Conservation (phyloP, 2,113 vertebrate genomes). For the Panthera tigris region DNA sequence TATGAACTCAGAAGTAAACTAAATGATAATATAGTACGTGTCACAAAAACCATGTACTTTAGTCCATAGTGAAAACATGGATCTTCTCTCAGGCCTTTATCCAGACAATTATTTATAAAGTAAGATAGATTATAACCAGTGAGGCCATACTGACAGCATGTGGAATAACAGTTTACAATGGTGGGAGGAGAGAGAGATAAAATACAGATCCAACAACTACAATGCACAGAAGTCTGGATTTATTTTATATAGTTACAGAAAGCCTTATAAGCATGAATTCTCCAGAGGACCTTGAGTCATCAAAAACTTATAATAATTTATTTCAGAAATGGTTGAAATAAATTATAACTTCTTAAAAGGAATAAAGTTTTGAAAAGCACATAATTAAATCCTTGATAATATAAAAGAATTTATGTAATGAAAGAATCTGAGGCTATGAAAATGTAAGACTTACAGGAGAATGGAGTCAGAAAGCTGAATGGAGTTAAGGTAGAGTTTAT, state of each 20-base stretch:
- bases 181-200: constrained; percentile 39
- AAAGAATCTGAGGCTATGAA: constrained; percentile 26
- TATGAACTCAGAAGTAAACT: constrained; percentile 25
- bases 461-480: not conserved
- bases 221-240: constrained; percentile 45
- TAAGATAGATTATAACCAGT: constrained; percentile 57
- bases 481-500: not conserved
- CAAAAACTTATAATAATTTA: constrained; percentile 46
- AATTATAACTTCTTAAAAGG: constrained; percentile 18
- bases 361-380: constrained; percentile 28
- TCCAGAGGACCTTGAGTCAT: not conserved
- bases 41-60: not conserved
- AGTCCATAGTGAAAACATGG: not conserved
- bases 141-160: constrained; percentile 19
- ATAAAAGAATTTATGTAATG: constrained; percentile 43
- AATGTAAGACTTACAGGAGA: not conserved
- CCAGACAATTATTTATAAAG: constrained; percentile 67
- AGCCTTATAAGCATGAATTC: constrained; percentile 16
- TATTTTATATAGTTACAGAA: constrained; percentile 15
- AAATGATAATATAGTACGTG: constrained; percentile 27
- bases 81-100: not conserved
- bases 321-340: constrained; percentile 28
- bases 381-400: constrained; percentile 2
- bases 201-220: constrained; percentile 30
- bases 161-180: constrained; percentile 43